phyloP scores from a whole-genome alignment of 2,113 vertebrate genomes.

The Leucoraja erinaceus region DNA sequence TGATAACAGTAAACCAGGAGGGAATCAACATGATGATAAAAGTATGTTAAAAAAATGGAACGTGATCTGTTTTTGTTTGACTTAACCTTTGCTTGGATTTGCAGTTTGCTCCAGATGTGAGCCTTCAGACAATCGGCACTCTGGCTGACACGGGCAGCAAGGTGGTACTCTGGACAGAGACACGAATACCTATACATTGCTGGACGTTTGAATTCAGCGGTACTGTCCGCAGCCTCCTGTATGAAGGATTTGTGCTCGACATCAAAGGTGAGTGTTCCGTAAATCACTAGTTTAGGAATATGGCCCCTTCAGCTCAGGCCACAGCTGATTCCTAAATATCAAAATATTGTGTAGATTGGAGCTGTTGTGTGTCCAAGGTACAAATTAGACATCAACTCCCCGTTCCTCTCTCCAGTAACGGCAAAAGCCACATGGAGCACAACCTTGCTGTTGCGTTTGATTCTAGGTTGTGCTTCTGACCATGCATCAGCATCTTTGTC shows the following conservation, averaged over 20 bases:
- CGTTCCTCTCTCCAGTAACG: too few species aligned
- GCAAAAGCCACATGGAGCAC: not conserved
- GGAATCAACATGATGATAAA: not conserved
- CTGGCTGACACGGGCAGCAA: conserved; percentile 64
- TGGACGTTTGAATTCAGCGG: conserved; percentile 71
- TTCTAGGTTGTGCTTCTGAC: not conserved
- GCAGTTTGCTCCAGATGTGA: conserved; percentile 72
- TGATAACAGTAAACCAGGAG: not conserved
- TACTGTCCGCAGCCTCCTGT: conserved; percentile 70
- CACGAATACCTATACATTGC: conserved; percentile 69
- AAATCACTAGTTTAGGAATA: not conserved
- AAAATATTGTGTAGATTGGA: not conserved
- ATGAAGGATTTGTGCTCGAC: conserved; percentile 73
- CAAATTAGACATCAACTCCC: not conserved
- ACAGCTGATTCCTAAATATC: not conserved
- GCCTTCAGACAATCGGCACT: conserved; percentile 80
- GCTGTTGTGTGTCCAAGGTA: not conserved
- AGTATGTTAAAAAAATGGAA: too few species aligned
- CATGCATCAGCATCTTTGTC: not conserved
- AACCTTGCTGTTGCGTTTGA: not conserved
- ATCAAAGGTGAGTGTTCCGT: conserved; percentile 71
- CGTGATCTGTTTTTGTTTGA: not conserved
- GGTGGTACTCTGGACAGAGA: conserved; percentile 82
- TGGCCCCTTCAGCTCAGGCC: not conserved
- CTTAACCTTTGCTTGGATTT: not conserved